Conservation (phyloP, 2,113 vertebrate genomes). For the Aegithalos caudatus region DNA sequence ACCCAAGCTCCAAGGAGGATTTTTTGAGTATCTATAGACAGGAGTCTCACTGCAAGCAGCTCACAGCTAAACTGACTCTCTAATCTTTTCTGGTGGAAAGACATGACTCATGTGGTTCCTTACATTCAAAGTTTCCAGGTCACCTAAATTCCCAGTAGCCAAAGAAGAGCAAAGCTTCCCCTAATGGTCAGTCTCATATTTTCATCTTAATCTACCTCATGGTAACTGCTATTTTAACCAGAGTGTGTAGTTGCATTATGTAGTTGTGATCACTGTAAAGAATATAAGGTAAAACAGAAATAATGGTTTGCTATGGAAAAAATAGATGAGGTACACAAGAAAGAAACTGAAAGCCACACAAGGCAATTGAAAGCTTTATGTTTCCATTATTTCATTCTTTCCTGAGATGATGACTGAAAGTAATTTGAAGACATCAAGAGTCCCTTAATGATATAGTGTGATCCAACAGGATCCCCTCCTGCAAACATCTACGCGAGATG, state of each 20-base stretch:
- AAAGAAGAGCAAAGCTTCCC: background rate
- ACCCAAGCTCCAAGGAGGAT: background rate
- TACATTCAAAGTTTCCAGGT: background rate
- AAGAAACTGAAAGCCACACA: background rate
- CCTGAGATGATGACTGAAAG: background rate
- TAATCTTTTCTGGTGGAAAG: background rate
- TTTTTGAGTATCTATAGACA: background rate
- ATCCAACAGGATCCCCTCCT: fast-evolving
- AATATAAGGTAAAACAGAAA: background rate
- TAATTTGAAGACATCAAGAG: background rate
- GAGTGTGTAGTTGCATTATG: background rate
- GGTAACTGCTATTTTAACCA: background rate
- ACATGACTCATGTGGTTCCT: background rate
- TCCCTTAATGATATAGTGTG: background rate
- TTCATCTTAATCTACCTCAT: background rate
- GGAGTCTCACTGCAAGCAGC: background rate
- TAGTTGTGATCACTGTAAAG: background rate
- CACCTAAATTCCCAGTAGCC: background rate
- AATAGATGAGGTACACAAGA: background rate
- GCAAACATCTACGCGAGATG: background rate
- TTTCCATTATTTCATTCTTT: background rate
- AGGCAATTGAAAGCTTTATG: background rate
- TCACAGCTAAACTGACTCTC: background rate
- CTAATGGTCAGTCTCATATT: background rate
- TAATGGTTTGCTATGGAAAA: background rate